Conservation (phyloP, 1,140 invertebrate genomes). For the Ganaspis sp. region DNA sequence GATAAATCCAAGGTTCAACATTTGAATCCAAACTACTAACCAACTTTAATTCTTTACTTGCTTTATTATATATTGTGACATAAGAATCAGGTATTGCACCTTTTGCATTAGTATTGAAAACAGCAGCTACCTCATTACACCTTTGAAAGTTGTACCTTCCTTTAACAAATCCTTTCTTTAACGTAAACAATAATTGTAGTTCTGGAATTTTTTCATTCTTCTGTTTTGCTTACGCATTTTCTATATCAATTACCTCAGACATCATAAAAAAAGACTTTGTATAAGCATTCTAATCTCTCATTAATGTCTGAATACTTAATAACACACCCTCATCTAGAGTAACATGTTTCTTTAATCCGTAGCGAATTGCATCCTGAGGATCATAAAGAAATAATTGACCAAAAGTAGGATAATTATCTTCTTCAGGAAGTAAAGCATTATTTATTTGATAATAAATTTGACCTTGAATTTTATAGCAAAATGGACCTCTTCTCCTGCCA, state of each 20-base stretch:
- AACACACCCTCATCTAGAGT: background rate
- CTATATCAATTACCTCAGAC: background rate
- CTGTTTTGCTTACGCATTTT: background rate
- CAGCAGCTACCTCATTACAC: background rate
- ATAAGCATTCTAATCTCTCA: background rate
- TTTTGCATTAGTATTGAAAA: background rate
- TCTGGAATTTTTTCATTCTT: background rate
- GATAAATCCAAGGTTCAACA: too few species aligned
- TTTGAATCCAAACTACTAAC: slow-evolving; percentile 1
- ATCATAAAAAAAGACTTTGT: background rate
- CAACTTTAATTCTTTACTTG: slow-evolving; percentile 10
- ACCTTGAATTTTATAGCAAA: too few species aligned
- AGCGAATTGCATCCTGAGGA: background rate
- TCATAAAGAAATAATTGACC: too few species aligned
- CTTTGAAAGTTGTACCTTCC: background rate
- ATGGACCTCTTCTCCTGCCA: too few species aligned
- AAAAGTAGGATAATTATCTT: too few species aligned
- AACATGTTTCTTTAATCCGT: background rate
- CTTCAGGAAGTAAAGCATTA: too few species aligned
- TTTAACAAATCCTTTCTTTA: background rate
- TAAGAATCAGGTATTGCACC: background rate
- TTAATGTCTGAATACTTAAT: background rate
- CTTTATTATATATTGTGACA: slow-evolving; percentile 13
- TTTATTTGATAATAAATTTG: too few species aligned
- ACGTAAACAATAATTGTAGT: background rate